Base-by-base conservation (phyloP, 2,113 vertebrate species). In the Coryphaenoides rupestris region DNA sequence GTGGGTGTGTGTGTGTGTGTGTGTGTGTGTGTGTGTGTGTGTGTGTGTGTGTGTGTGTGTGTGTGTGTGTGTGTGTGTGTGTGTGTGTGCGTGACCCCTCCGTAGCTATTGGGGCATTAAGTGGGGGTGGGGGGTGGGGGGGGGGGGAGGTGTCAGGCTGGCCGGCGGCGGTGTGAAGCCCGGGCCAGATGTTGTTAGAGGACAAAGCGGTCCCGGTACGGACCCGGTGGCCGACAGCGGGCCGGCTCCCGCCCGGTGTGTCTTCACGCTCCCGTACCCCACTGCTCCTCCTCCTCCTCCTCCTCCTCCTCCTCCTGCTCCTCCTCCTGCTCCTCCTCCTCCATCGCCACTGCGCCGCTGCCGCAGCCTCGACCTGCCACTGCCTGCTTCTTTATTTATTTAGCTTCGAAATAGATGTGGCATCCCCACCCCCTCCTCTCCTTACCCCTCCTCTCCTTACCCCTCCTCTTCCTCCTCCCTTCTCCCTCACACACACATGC, bases 171-270 rank as follows among this genome's bases (percentile, higher is more conserved):
- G n/a, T n/a, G 65, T 68, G 77, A 78, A 66, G 72, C 47, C 47
- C 26, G 15, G 74, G 64, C 74, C 79, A 84, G 80, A 75, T 85
- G 83, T 86, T 80, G 60, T 71, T 58, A 75, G 81, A 84, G 73
- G 71, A 81, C 76, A 80, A 28, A 73, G 71, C 14, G 17, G 26
- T 74, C 75, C 67, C 53, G 66, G 47, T 19, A 70, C 14, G 17
- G 26, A 75, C 75, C 67, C 53, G 66, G 47, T 19, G 46, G 61
- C 63, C 46, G 4, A 59, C 47, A 62, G 57, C 75, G 71, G 64
- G 64, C 72, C 68, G 66, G 21, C 61, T 19, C 60, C 69, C 69
- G 21, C 19, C n/a, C 55, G 17, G 54, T 75, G 14, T 53, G 15
- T n/a, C n/a, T 53, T 17, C 26, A 28, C 26, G 22, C 61, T 19